These are phyloP conservation scores for Uria aalge DNA, from an alignment of 2,113 vertebrate species.

Conservation along the genomic window DNA sequence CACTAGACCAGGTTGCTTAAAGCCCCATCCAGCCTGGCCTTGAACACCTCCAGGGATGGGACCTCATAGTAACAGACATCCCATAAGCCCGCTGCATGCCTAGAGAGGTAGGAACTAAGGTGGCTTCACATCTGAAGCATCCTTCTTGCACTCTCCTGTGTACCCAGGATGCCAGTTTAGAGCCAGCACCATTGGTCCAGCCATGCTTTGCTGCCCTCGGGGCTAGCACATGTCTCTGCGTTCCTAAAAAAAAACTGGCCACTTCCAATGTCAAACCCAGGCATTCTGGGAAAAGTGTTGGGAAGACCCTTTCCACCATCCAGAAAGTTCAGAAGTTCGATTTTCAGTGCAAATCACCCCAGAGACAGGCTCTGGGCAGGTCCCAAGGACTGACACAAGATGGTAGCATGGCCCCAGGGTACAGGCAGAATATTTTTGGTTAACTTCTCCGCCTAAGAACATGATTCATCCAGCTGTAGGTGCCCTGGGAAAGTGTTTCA, in stretches of 20 bases:
- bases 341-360: not conserved
- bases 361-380: not conserved
- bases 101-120: not conserved
- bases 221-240: not conserved
- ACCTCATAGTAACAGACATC: not conserved
- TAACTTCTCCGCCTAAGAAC: not conserved
- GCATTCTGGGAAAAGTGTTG: not conserved
- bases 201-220: not conserved
- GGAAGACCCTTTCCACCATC: not conserved
- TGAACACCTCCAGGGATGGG: not conserved
- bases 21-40: not conserved
- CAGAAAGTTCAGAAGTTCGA: not conserved
- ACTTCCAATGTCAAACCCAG: not conserved
- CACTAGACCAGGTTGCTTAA: not conserved
- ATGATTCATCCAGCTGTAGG: not conserved
- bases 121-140: not conserved
- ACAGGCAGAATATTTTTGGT: not conserved
- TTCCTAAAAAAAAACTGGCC: not conserved
- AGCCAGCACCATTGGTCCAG: not conserved
- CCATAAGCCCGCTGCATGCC: not conserved
- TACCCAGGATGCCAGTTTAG: not conserved
- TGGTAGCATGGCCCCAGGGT: not conserved
- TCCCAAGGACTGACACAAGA: not conserved
- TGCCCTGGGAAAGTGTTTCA: not conserved
- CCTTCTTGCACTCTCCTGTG: not conserved